These are phyloP conservation scores for Toxostoma redivivum DNA, from an alignment of 2,113 vertebrate species.

Conservation along the genomic window DNA sequence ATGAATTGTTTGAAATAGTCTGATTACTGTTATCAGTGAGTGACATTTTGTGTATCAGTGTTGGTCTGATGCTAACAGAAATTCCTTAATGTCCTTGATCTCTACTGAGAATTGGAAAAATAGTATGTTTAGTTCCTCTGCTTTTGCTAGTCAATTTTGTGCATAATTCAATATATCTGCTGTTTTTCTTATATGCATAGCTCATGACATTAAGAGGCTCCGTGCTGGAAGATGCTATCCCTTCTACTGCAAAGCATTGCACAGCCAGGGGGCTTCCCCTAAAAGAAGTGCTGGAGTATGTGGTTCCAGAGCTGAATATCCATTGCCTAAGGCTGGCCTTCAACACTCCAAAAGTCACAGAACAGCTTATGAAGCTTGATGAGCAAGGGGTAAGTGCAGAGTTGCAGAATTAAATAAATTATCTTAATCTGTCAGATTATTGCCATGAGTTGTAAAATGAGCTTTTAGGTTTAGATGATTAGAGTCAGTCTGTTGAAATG, in stretches of 20 bases:
- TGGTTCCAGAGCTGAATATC: slow-evolving; percentile 89
- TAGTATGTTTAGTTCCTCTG: background rate
- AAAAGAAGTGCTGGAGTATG: slow-evolving; percentile 91
- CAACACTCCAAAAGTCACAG: slow-evolving; percentile 94
- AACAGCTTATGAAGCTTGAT: slow-evolving; percentile 95
- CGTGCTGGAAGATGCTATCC: slow-evolving; percentile 89
- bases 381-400: slow-evolving; percentile 88
- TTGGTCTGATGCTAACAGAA: background rate
- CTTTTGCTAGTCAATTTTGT: background rate
- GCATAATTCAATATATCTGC: background rate
- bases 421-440: background rate
- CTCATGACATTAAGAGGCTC: slow-evolving; percentile 90
- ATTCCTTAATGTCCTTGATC: background rate
- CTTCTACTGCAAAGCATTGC: slow-evolving; percentile 91
- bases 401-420: background rate
- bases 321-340: slow-evolving; percentile 90
- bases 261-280: slow-evolving; percentile 87
- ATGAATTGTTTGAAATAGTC: background rate
- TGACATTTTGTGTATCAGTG: background rate
- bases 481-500: background rate
- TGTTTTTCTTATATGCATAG: slow-evolving; percentile 62
- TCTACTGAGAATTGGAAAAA: background rate
- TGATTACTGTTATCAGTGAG: background rate
- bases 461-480: background rate
- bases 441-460: background rate